These are phyloP conservation scores for Harpegnathos saltator DNA, from an alignment of 1,140 invertebrate species.

Conservation along the genomic window DNA sequence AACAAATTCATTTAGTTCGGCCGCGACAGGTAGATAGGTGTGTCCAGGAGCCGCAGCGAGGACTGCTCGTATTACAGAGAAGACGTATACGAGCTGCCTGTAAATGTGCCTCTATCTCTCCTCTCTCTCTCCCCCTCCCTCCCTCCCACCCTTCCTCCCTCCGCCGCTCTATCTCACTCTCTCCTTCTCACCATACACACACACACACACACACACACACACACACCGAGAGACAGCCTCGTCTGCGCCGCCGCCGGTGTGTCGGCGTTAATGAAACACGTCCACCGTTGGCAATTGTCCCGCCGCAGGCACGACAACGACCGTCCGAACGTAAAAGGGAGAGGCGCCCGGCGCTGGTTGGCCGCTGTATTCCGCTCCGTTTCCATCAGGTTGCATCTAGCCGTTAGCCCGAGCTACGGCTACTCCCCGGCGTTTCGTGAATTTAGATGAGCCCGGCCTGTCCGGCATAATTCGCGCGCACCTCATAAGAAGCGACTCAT, in stretches of 20 bases:
- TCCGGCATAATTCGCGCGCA: slow-evolving; percentile 65
- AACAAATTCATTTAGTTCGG: slow-evolving; percentile 51
- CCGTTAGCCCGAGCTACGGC: slow-evolving; percentile 10
- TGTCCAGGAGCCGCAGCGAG: slow-evolving; percentile 50
- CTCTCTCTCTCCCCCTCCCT: too few species aligned
- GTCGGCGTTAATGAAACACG: slow-evolving; percentile 76
- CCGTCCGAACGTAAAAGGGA: slow-evolving; percentile 67
- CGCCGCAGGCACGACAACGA: slow-evolving; percentile 65
- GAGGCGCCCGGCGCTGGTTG: slow-evolving; percentile 50
- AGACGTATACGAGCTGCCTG: slow-evolving; percentile 51
- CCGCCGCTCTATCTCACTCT: too few species aligned
- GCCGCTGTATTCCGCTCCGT: slow-evolving; percentile 49
- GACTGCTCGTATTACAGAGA: slow-evolving; percentile 54
- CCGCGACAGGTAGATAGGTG: slow-evolving; percentile 46
- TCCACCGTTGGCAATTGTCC: slow-evolving; percentile 77
- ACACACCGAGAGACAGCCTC: slow-evolving; percentile 2
- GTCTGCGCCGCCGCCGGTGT: slow-evolving; percentile 59
- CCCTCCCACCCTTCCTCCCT: too few species aligned
- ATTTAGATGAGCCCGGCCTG: slow-evolving; percentile 68
- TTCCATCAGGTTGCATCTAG: slow-evolving; percentile 70
- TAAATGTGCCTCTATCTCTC: slow-evolving; percentile 28
- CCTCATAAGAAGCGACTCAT: slow-evolving; percentile 34
- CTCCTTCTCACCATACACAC: too few species aligned
- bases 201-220: too few species aligned
- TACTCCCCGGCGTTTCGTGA: slow-evolving; percentile 51